Evolutionary conservation across 2,888 invertebrate genomes (phyloP), one percentile per base, ranked within the genome.

Genomic region (Sialis lutaria): DNA sequence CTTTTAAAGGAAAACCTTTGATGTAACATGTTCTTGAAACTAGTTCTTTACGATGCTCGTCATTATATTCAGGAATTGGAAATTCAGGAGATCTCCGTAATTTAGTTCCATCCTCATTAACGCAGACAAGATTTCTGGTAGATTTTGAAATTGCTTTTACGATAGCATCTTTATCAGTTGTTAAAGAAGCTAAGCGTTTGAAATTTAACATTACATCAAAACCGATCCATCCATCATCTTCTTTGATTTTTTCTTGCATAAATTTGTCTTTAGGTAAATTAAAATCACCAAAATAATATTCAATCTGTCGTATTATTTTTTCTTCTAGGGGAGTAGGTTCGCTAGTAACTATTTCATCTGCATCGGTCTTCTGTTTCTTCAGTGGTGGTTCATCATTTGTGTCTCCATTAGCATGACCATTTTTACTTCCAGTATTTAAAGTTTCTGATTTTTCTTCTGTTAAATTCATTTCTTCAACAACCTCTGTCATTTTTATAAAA

Each of bases 201-300:
- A 97, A 98, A 49, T 80, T 90, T 42, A 86, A 67, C 65, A 98
- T 74, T 0, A 85, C 77, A 0, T 82, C 77, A 42, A 97, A 62
- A 0, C 88, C 77, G 13, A 98, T 77, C 97, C 97, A 91, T 3
- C 89, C 96, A 46, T 92, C 86, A 54, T 91, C 86, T 52, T 86
- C 70, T 54, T 78, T 78, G 1, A 86, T 76, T 66, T 92, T 83
- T 50, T 87, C 86, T 55, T 80, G 77, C n/a, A 98, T 69, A 62
- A 96, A 98, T 64, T 87, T 92, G 63, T 98, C 97, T 50, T 85
- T 76, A 1, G 83, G 81, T 45, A 98, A 70, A 67, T 98, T 98
- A 5, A 84, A 74, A 64, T 98, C 90, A 44, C 97, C 93, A 53
- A 76, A 77, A 59, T 77, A 77, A 58, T 74, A 76, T 57, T 77